phyloP scores from a whole-genome alignment of 2,113 vertebrate species.

The Elgaria multicarinata region DNA sequence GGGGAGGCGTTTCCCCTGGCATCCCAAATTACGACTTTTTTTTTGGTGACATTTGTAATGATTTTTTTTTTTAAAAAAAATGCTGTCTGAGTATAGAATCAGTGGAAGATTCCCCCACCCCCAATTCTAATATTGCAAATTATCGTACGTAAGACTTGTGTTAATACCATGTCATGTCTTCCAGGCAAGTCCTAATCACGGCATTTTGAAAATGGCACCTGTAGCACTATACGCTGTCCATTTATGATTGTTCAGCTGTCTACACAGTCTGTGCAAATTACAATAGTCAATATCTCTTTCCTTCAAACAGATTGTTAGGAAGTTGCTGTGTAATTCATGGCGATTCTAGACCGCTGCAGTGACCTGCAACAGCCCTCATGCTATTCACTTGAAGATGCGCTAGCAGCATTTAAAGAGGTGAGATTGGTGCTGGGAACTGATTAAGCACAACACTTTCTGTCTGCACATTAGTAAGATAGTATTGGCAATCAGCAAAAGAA shows the following conservation, averaged over 20 bases:
- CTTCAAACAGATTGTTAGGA: constrained; percentile 18
- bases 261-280: background rate
- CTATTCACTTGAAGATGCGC: constrained; percentile 54
- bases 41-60: background rate
- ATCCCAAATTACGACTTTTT: background rate
- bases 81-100: background rate
- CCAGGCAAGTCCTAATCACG: background rate
- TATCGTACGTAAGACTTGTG: background rate
- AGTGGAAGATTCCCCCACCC: background rate
- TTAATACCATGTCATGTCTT: background rate
- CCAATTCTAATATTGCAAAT: background rate
- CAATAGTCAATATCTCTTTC: constrained; percentile 32
- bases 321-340: constrained; percentile 44
- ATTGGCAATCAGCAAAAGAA: constrained; percentile 25
- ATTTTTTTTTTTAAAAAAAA: background rate
- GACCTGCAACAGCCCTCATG: constrained; percentile 31
- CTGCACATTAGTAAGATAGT: constrained; percentile 8
- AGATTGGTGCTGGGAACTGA: constrained; percentile 12
- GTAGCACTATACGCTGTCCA: background rate
- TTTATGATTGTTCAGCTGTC: background rate
- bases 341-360: constrained; percentile 26
- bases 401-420: constrained; percentile 26
- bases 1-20: too few relatives aligned
- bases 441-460: background rate
- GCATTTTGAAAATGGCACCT: background rate